Conservation (phyloP, 2,797 vertebrate genomes). For the Pitangus sulphuratus region DNA sequence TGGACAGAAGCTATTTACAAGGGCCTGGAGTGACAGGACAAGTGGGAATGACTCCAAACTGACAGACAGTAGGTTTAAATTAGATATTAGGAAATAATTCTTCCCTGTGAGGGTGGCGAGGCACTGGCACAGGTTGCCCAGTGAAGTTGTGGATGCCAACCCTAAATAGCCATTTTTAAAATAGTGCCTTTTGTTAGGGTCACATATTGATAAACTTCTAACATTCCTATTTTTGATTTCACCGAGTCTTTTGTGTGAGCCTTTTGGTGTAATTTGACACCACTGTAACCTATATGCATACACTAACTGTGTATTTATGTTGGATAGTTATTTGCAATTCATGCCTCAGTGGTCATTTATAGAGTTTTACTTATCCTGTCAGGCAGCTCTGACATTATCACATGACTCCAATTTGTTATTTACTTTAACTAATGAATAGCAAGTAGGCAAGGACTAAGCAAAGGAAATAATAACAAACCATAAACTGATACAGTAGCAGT, state of each 20-base stretch:
- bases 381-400: background rate
- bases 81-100: background rate
- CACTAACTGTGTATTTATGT: background rate
- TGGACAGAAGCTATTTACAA: background rate
- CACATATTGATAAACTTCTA: background rate
- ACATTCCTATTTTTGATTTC: background rate
- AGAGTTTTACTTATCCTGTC: background rate
- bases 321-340: background rate
- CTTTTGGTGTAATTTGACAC: background rate
- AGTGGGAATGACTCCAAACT: background rate
- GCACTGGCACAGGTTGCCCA: background rate
- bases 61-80: background rate
- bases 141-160: background rate
- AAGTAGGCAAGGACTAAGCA: background rate
- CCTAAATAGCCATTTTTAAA: constrained; percentile 25
- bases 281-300: background rate
- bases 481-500: background rate
- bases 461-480: background rate
- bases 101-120: background rate
- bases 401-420: background rate
- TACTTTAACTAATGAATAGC: background rate
- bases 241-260: too few species aligned
- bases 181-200: background rate
- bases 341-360: background rate
- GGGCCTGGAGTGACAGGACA: background rate